Evolutionary conservation across 1,140 invertebrate genomes (phyloP), one percentile per base, ranked within the genome.

Genomic region (Helicorthomorpha holstii): DNA sequence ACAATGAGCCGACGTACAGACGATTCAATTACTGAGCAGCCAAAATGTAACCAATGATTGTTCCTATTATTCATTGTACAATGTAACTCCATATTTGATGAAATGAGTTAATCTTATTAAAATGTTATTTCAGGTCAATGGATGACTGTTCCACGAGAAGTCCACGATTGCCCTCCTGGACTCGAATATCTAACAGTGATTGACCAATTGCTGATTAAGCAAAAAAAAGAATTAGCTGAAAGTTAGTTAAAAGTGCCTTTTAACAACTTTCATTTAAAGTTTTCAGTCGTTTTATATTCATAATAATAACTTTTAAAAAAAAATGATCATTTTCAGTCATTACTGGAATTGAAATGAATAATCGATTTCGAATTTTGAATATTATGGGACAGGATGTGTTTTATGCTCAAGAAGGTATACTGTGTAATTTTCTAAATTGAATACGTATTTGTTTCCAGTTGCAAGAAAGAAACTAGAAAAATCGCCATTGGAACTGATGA

Each of bases 181-280:
- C 81, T 95, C 74, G 88, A 91, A 75, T 94, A 88, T 76, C 80
- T 94, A 71, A 85, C 83, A 65, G 77, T 75, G 75, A 79, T 93
- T 75, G 88, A 94, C 68, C 80, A 86, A 59, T 70, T 94, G 43
- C 71, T 91, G 51, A 75, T 95, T 44, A 81, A 91, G 61, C 88
- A 92, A 66, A 86, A 90, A 70, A 75, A 87, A 10, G 86, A 92
- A 64, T 57, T 85, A 4, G 60, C 90, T 22, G 86, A 93, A 77
- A 78, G 79, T 82, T 69, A 50, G 58, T 56, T 26, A n/a, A n/a
- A n/a, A n/a, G n/a, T n/a, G n/a, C n/a, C n/a, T 44, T 52, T n/a
- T 51, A 51, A 56, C 52, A 55, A 41, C 52, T 59, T 22, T 2
- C 25, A 44, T 22, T 34, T 50, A n/a, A 14, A 42, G 19, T 14